Conservation (phyloP, 2,888 invertebrate genomes). For the Drosophila borealis region DNA sequence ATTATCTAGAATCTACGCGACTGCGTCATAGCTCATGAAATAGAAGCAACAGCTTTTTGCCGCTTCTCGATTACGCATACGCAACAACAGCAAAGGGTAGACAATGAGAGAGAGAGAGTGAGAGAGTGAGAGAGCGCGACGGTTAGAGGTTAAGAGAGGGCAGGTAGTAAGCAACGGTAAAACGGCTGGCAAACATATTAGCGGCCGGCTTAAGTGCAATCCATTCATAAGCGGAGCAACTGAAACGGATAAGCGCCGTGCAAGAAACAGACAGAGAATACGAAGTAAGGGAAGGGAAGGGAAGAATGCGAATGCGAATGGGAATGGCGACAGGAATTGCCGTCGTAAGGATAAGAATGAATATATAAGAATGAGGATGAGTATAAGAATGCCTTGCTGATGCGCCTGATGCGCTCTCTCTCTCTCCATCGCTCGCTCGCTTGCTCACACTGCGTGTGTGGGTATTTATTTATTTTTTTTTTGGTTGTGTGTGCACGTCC, state of each 20-base stretch:
- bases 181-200: constrained; percentile 57
- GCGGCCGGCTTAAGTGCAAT: constrained; percentile 70
- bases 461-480: neutral
- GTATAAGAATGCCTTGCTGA: constrained; percentile 35
- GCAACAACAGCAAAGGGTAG: constrained; percentile 22
- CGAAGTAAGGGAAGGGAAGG: neutral
- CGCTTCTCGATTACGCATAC: constrained; percentile 59
- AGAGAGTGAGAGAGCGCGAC: neutral
- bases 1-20: constrained; percentile 29
- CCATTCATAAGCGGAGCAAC: constrained; percentile 54
- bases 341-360: constrained; percentile 13
- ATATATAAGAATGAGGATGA: constrained; percentile 27
- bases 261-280: constrained; percentile 25
- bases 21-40: constrained; percentile 44
- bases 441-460: neutral
- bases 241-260: constrained; percentile 52
- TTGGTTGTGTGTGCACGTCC: constrained; percentile 63
- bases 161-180: constrained; percentile 53
- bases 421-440: constrained; percentile 12
- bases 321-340: constrained; percentile 4
- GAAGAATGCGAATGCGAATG: constrained; percentile 1
- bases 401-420: constrained; percentile 1
- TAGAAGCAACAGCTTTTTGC: constrained; percentile 52
- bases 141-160: constrained; percentile 1
- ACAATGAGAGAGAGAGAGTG: neutral